Evolutionary conservation across 2,888 invertebrate genomes (phyloP).

Genomic region (Polia nebulosa): DNA sequence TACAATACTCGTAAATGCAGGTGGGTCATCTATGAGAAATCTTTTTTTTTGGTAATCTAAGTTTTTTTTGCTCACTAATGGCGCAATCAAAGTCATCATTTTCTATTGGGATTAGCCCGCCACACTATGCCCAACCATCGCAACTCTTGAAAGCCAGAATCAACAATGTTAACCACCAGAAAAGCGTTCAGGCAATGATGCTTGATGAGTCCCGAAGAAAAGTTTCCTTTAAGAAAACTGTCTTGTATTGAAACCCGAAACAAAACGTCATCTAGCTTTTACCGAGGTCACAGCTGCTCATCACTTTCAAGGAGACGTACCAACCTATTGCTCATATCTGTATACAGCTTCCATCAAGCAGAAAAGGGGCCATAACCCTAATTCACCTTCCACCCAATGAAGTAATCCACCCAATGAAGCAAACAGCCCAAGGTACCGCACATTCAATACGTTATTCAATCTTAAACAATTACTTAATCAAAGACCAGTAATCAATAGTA

Average conservation of each 20-base stretch:
- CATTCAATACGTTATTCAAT: constrained; percentile 51
- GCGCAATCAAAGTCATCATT: too few relatives aligned
- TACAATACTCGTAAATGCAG: too few relatives aligned
- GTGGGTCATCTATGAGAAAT: too few relatives aligned
- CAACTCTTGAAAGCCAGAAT: too few relatives aligned
- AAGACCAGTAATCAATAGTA: constrained; percentile 53
- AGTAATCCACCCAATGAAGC: too few relatives aligned
- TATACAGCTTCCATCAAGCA: constrained; percentile 10
- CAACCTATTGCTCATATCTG: constrained; percentile 7
- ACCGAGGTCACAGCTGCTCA: not conserved
- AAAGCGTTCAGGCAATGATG: not conserved
- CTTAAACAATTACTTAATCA: constrained; percentile 55
- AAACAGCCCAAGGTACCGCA: constrained; percentile 21
- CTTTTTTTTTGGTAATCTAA: too few relatives aligned
- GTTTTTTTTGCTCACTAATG: too few relatives aligned
- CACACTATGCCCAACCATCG: too few relatives aligned
- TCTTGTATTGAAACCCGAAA: not conserved
- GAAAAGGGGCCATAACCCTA: constrained; percentile 43
- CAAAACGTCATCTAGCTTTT: not conserved
- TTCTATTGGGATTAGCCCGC: too few relatives aligned
- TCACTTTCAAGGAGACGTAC: constrained; percentile 13
- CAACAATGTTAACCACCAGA: too few relatives aligned
- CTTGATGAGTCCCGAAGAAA: too few relatives aligned
- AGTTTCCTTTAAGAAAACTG: not conserved
- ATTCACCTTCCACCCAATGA: constrained; percentile 30